phyloP scores from a whole-genome alignment of 2,113 vertebrate genomes.

The Phrynocephalus versicolor region DNA sequence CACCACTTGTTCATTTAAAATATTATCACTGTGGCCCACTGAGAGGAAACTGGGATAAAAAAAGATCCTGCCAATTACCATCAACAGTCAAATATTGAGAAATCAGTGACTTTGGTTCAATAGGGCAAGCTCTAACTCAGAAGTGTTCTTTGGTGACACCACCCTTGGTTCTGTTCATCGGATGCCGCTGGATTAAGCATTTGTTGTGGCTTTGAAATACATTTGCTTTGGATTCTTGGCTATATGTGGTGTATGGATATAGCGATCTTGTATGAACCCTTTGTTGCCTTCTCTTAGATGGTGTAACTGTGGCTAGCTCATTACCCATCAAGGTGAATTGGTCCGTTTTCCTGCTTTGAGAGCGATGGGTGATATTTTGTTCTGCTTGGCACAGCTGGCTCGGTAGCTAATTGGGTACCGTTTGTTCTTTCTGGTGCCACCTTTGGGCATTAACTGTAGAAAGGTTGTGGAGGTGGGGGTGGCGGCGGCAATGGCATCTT shows the following conservation, averaged over 20 bases:
- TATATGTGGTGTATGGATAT: not conserved
- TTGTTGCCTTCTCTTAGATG: not conserved
- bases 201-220: not conserved
- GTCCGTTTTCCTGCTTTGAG: not conserved
- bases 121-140: not conserved
- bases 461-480: too few relatives aligned
- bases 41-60: too few relatives aligned
- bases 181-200: too few relatives aligned
- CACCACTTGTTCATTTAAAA: too few relatives aligned
- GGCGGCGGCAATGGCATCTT: too few relatives aligned
- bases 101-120: not conserved
- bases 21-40: too few relatives aligned
- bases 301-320: not conserved
- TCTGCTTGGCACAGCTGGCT: slow-evolving; percentile 7
- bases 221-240: not conserved
- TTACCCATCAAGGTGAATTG: not conserved
- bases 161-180: not conserved
- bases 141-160: not conserved
- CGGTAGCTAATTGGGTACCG: slow-evolving; percentile 23
- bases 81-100: not conserved
- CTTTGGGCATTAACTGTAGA: not conserved
- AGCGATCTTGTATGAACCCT: not conserved
- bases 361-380: not conserved
- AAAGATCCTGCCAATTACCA: too few relatives aligned
- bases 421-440: not conserved